phyloP scores from a whole-genome alignment of 2,888 invertebrate genomes.

The Gymnocheta viridis region DNA sequence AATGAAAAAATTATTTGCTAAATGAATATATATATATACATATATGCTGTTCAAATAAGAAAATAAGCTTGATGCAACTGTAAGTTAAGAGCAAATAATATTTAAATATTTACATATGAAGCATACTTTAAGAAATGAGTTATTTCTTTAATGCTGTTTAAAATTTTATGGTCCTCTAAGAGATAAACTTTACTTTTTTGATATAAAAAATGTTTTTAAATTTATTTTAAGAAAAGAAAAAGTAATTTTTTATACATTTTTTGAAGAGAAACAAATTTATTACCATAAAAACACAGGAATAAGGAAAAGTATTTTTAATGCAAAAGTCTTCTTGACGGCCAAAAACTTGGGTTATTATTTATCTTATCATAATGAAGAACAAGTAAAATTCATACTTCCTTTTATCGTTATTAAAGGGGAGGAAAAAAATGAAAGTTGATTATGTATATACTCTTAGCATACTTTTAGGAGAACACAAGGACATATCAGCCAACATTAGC shows the following conservation, averaged over 20 bases:
- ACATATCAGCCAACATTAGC: neutral
- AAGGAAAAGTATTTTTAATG: no score
- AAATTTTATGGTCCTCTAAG: neutral
- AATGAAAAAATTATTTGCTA: no score
- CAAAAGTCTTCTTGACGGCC: neutral
- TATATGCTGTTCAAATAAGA: slow-evolving; percentile 1
- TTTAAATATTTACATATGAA: neutral
- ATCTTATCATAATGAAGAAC: neutral
- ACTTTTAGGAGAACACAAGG: slow-evolving; percentile 9
- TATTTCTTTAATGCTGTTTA: neutral
- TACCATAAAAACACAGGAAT: neutral
- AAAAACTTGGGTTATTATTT: neutral
- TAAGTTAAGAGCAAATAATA: slow-evolving; percentile 34
- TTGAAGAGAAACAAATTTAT: no score
- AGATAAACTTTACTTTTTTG: no score
- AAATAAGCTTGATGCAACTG: slow-evolving; percentile 24
- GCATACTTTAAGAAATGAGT: slow-evolving; percentile 36
- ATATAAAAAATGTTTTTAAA: no score
- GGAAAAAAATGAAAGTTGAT: neutral
- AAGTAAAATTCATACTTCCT: slow-evolving; percentile 17
- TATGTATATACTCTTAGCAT: slow-evolving; percentile 23
- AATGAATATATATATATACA: slow-evolving; percentile 1
- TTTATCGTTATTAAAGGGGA: neutral
- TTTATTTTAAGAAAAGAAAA: no score
- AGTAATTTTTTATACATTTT: no score